These are phyloP conservation scores for Lepilemur ruficaudatus DNA, from an alignment of 2,797 vertebrate species.

Conservation along the genomic window DNA sequence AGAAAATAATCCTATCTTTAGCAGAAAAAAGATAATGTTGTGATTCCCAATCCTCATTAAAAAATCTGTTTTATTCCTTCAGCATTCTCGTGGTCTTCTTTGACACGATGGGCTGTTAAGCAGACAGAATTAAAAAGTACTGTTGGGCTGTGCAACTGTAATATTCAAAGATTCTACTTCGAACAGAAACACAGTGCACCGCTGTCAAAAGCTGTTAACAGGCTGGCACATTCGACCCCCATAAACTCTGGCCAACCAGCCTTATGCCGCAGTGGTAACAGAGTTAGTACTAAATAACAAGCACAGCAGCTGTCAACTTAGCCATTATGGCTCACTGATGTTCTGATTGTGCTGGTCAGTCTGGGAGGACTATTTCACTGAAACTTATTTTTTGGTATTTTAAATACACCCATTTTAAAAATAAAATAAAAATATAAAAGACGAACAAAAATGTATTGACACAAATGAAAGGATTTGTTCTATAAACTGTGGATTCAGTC, in stretches of 20 bases:
- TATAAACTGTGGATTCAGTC: too few species aligned
- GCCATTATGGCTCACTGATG: neutral
- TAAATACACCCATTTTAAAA: neutral
- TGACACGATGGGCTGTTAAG: neutral
- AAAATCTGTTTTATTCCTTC: neutral
- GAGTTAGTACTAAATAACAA: neutral
- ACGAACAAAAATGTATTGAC: neutral
- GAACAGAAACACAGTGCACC: too few species aligned
- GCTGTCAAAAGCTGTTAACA: too few species aligned
- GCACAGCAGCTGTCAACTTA: neutral
- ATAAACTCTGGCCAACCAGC: neutral
- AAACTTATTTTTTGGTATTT: neutral
- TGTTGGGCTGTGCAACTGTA: too few species aligned
- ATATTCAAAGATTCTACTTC: too few species aligned
- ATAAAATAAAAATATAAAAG: neutral
- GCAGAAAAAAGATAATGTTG: neutral
- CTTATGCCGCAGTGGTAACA: too few species aligned
- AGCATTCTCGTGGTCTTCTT: neutral
- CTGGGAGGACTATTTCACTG: neutral
- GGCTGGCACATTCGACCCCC: too few species aligned
- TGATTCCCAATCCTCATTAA: neutral
- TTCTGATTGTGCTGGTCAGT: neutral
- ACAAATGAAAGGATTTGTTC: too few species aligned
- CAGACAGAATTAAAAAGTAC: too few species aligned
- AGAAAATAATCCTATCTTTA: neutral